These are phyloP conservation scores for Peromyscus polionotus DNA, from an alignment of 2,113 vertebrate genomes.

Conservation along the genomic window DNA sequence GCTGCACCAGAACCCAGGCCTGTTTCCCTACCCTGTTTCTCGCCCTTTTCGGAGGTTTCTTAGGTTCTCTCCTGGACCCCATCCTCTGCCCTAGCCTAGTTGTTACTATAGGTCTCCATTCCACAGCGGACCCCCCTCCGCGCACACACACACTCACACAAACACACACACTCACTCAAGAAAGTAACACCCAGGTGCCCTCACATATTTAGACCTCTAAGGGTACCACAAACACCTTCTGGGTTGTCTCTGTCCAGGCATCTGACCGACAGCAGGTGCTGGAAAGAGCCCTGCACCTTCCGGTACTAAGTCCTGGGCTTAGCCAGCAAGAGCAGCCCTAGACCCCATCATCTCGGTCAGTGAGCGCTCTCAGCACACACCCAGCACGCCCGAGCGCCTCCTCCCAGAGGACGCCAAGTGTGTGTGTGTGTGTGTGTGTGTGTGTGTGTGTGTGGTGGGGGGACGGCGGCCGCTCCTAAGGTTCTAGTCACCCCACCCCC, in stretches of 20 bases:
- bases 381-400: conserved; percentile 25
- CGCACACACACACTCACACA: too few species aligned
- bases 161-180: neutral
- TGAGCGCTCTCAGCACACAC: conserved; percentile 42
- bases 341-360: neutral
- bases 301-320: neutral
- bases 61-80: neutral
- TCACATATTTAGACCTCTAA: neutral
- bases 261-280: conserved; percentile 54
- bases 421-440: neutral
- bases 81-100: neutral
- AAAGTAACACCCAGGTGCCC: neutral
- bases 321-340: neutral
- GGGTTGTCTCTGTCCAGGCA: conserved; percentile 3
- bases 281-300: conserved; percentile 22
- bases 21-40: neutral
- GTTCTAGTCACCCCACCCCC: conserved; percentile 45
- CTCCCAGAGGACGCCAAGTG: conserved; percentile 31
- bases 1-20: conserved; percentile 11
- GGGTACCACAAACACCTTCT: conserved; percentile 32
- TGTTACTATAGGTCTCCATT: conserved; percentile 17
- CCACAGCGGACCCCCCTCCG: neutral
- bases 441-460: neutral
- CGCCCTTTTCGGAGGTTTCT: neutral
- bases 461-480: neutral